Evolutionary conservation across 2,888 invertebrate genomes (phyloP), one percentile per base, ranked within the genome.

Genomic region (Lasiommata megera): DNA sequence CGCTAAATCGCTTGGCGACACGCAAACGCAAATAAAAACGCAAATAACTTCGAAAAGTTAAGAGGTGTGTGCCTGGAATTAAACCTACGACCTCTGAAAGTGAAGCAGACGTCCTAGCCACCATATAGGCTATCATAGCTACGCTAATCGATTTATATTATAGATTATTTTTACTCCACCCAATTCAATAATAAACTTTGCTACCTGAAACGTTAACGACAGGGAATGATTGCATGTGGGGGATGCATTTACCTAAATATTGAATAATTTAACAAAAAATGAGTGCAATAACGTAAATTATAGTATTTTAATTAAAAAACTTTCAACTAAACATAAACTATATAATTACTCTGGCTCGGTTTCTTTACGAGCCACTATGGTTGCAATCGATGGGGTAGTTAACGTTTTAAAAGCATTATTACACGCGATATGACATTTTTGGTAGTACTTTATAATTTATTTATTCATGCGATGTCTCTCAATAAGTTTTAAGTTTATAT

Each of bases 301-400:
- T 44, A 53, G 8, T 1, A 54, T 11, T 16, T 43, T 61, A 61
- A 61, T 61, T 59, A 61, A 3, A 61, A 61, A 59, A 43, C 54
- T 60, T 37, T 44, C 40, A 56, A 53, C 56, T 60, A 62, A 59
- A 54, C 56, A 56, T 59, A 54, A 62, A 62, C 37, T 62, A 31
- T 11, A 43, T 56, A 17, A 53, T 59, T 56, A 62, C 53, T 47
- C 56, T 46, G 34, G 37, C 54, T 48, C 48, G 48, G 56, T 37
- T 52, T 54, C 61, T 63, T 61, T 59, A 61, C 56, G 46, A 59
- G 56, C 54, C 1, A 54, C 56, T 59, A 54, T 61, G 63, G 61
- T 63, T 59, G 61, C 52, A 56, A 63, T 63, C 63, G 51, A n/a
- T 37, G 40, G 55, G 55, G 56, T 54, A 52, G 54, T 57, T 62